Conservation (phyloP, 2,888 invertebrate species). For the Amphipoea oculea region DNA sequence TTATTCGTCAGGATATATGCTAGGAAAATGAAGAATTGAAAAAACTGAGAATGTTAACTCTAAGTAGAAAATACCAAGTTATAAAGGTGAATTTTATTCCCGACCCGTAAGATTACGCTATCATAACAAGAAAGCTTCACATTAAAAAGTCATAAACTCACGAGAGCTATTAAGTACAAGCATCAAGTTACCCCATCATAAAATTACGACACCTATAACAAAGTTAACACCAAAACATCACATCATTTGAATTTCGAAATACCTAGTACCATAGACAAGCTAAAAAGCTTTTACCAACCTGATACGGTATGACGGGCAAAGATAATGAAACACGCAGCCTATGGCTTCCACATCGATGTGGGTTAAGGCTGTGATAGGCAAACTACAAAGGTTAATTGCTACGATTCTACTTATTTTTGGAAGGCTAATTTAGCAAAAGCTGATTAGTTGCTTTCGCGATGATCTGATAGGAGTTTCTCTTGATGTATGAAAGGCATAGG, state of each 20-base stretch:
- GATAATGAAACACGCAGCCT: slow-evolving; percentile 59
- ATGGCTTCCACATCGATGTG: slow-evolving; percentile 48
- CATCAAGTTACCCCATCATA: slow-evolving; percentile 3
- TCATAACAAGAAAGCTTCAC: not conserved
- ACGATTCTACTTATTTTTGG: slow-evolving; percentile 31
- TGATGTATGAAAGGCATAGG: not conserved
- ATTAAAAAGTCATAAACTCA: slow-evolving; percentile 10
- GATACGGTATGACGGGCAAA: slow-evolving; percentile 53
- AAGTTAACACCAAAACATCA: slow-evolving; percentile 7
- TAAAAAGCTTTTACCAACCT: slow-evolving; percentile 51
- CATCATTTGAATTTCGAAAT: slow-evolving; percentile 50
- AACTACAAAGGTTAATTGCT: slow-evolving; percentile 49
- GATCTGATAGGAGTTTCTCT: slow-evolving; percentile 13
- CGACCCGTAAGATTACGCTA: not conserved
- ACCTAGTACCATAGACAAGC: slow-evolving; percentile 50
- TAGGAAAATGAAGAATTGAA: not conserved
- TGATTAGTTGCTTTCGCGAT: slow-evolving; percentile 30
- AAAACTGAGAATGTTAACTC: not conserved
- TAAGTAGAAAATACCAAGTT: too few relatives aligned
- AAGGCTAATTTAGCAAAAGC: slow-evolving; percentile 28
- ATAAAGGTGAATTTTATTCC: not conserved
- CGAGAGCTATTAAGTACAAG: not conserved
- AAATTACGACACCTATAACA: slow-evolving; percentile 15
- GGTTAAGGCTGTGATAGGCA: slow-evolving; percentile 57
- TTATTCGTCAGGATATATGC: too few relatives aligned